Base-by-base conservation (phyloP, 2,797 vertebrate genomes). In the Mallotus villosus region DNA sequence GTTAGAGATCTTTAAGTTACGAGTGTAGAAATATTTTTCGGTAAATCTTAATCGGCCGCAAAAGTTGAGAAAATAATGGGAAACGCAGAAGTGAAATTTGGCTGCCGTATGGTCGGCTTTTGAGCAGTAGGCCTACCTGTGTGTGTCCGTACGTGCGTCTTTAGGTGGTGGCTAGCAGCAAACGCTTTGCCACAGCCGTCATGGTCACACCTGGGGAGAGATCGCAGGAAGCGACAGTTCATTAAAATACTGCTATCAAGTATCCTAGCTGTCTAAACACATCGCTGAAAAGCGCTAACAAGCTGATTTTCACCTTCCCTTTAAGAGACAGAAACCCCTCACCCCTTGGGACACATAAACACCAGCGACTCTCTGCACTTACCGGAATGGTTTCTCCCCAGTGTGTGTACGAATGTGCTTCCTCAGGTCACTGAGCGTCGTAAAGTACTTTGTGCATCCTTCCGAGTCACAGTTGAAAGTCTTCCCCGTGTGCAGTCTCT, bases 391-490 rank as follows among this genome's bases (percentile, higher is more conserved):
- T 91, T 98, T 99, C 91, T 99, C 98, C 89, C 98, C 96, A 68
- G 97, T 99, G 89, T 99, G 98, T 32, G 98, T 99, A 75, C 98
- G 95, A 85, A 99, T 96, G 94, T 99, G 98, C 92, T 99, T 99
- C 93, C 98, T 95, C 93, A 99, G 92, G 91, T 99, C 98, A 17
- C 98, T 99, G 91, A 99, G 98, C 12, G 98, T 99, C 73, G 98
- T 99, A 88, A 99, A 99, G 94, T 99, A 99, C 90, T 99, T 99
- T 86, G 96, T 98, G 94, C 98, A 99, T 91, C 98, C 98, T 88
- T 99, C 96, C 1, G 97, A 97, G 92, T 99, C 97, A 94, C 98
- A 99, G 95, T 99, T 99, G 93, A 99, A 99, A 0, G 98, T 99
- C 87, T 99, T 99, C 87, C 98, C 98, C 73, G 98, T 99, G 93